A percentile compares a stretch with the other conserved stretches of the same genome.
Evolutionary conservation across 2,113 vertebrate genomes (phyloP).

Genomic region (Emberiza fucata): DNA sequence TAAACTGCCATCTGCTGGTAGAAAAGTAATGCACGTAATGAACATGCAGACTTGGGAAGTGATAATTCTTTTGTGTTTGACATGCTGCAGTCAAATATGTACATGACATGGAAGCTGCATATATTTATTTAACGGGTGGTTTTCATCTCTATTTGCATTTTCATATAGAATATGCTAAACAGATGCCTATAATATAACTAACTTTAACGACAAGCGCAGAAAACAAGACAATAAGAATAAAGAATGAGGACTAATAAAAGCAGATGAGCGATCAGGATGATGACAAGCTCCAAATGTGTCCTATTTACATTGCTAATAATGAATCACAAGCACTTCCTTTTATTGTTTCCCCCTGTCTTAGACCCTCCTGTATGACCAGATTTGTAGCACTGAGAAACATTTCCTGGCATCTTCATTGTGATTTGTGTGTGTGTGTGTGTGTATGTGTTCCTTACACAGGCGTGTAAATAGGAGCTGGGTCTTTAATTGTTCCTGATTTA

Average conservation of each 20-base stretch:
- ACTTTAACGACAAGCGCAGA: neutral
- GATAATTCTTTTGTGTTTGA: constrained; percentile 49
- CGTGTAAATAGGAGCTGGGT: neutral
- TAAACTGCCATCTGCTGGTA: constrained; percentile 69
- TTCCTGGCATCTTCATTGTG: neutral
- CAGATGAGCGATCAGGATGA: constrained; percentile 35
- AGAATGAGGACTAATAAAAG: constrained; percentile 58
- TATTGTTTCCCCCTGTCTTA: neutral
- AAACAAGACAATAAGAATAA: constrained; percentile 58
- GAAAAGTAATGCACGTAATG: neutral
- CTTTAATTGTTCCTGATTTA: constrained; percentile 54
- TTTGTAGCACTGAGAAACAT: neutral
- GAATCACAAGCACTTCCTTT: constrained; percentile 4
- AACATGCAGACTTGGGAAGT: neutral
- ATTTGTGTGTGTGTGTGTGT: neutral
- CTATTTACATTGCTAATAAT: constrained; percentile 63
- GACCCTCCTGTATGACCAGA: neutral
- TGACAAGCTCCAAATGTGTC: constrained; percentile 52
- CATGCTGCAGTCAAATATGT: neutral
- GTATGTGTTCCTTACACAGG: neutral
- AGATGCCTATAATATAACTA: constrained; percentile 56
- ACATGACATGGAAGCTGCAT: constrained; percentile 24
- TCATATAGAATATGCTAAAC: constrained; percentile 57
- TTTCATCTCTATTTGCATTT: constrained; percentile 50
- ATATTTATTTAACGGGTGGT: constrained; percentile 33